Evolutionary conservation across 2,888 invertebrate genomes (phyloP), one percentile per base, ranked within the genome.

Genomic region (Petrophora chlorosata): DNA sequence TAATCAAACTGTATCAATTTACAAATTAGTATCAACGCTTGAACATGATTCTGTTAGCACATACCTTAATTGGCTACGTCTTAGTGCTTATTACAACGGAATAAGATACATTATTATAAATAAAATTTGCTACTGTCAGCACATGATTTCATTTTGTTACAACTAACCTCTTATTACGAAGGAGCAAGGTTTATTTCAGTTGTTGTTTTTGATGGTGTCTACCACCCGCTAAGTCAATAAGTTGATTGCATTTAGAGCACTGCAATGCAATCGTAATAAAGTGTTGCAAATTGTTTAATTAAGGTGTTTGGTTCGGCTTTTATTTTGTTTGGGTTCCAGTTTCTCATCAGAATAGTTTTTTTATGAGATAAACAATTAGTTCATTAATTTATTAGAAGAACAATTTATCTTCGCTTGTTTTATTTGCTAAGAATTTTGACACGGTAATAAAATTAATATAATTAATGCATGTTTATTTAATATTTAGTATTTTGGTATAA

Each of bases 151-250:
- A 42, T 47, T 42, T 23, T 13, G 23, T 15, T 33, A 38, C 8
- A 10, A 1, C 12, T 13, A 3, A 8, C 5, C 12, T 22, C 25
- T 53, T 51, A 49, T 44, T 16, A 2, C 35, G 9, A 45, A 5
- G 48, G 0, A 3, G 39, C 77, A 76, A 70, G 67, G 76, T 73
- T 56, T 38, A 61, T 53, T 63, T 67, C 3, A 4, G 9, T 9
- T 7, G 19, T 29, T 39, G 26, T 13, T 3, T 71, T 79, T 71
- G 74, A 78, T 78, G 79, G 73, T 61, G 69, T 70, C 75, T 79
- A 82, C 87, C 87, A 71, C 88, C 88, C 83, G 86, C 85, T 73
- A 84, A 70, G 84, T 61, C 72, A 70, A 80, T 81, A 73, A 71
- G 73, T 77, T 78, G 72, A 53, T 74, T 77, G 73, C 72, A 79